Conservation (phyloP, 2,113 vertebrate species). For the Todiramphus chloris region DNA sequence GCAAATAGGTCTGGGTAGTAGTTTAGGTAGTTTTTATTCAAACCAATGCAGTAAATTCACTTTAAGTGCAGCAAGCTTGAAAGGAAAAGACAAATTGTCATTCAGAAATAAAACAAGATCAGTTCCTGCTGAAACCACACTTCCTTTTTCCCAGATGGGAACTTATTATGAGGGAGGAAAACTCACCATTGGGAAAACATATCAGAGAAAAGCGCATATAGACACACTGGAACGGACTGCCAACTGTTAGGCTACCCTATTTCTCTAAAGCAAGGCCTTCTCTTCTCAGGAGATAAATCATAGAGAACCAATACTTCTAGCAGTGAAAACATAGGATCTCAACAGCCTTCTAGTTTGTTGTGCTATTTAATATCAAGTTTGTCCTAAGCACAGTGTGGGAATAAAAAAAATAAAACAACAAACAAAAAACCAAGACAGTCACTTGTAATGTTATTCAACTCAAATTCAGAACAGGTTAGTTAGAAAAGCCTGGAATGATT, state of each 20-base stretch:
- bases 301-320: conserved; percentile 40
- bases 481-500: conserved; percentile 25
- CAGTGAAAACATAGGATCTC: background rate
- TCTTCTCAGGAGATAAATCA: conserved; percentile 45
- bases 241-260: background rate
- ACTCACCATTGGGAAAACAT: conserved; percentile 9
- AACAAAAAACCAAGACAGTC: too few relatives aligned
- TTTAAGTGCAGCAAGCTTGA: background rate
- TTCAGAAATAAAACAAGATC: conserved; percentile 48
- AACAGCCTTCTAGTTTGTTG: conserved; percentile 21
- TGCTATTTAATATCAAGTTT: background rate
- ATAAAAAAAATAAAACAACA: background rate
- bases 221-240: conserved; percentile 14
- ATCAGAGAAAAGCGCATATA: background rate
- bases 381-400: background rate
- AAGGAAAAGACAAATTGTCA: conserved; percentile 13
- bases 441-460: background rate
- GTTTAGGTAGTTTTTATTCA: conserved; percentile 33
- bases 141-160: conserved; percentile 12
- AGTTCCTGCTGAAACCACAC: background rate
- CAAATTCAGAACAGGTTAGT: background rate
- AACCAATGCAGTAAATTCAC: background rate
- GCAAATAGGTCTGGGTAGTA: background rate
- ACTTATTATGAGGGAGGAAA: background rate
- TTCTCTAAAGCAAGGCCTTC: conserved; percentile 33